These are phyloP conservation scores for Trididemnum miniatum DNA, from an alignment of 23 tunicate genomes.

Conservation along the genomic window DNA sequence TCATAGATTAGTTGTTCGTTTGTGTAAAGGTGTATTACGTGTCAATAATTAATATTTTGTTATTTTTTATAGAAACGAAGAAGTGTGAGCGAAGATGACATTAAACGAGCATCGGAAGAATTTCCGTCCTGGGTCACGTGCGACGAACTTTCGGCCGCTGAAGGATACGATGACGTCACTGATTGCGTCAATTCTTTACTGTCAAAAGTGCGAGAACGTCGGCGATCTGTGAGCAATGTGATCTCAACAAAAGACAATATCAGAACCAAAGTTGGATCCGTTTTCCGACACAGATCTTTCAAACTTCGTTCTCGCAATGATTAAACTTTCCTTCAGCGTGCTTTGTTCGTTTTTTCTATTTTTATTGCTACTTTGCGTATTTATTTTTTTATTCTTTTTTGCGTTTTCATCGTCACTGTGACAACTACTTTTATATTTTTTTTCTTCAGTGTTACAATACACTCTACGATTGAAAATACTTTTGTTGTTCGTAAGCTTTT, in stretches of 20 bases:
- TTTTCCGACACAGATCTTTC: conserved; percentile 18
- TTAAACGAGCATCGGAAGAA: conserved; percentile 7
- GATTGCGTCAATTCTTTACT: conserved; percentile 2
- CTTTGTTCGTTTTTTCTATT: not conserved
- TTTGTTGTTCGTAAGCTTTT: too few species aligned
- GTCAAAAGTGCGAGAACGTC: conserved; percentile 1
- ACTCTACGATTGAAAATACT: not conserved
- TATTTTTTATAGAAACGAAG: conserved; percentile 32
- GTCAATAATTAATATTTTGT: not conserved
- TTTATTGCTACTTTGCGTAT: not conserved
- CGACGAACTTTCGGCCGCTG: conserved; percentile 43
- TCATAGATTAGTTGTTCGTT: too few species aligned
- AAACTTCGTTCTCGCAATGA: not conserved
- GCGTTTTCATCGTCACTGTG: not conserved
- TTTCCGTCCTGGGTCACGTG: conserved; percentile 20
- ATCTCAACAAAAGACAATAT: conserved; percentile 19
- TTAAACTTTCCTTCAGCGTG: not conserved
- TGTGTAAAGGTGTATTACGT: not conserved
- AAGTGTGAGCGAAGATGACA: conserved; percentile 21
- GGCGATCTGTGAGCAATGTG: not conserved
- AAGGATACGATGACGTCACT: conserved; percentile 35
- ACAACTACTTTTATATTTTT: not conserved
- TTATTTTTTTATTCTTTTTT: not conserved
- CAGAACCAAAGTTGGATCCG: conserved; percentile 13
- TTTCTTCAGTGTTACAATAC: not conserved